Conservation (phyloP, 2,113 vertebrate species). For the Dendropsophus ebraccatus region DNA sequence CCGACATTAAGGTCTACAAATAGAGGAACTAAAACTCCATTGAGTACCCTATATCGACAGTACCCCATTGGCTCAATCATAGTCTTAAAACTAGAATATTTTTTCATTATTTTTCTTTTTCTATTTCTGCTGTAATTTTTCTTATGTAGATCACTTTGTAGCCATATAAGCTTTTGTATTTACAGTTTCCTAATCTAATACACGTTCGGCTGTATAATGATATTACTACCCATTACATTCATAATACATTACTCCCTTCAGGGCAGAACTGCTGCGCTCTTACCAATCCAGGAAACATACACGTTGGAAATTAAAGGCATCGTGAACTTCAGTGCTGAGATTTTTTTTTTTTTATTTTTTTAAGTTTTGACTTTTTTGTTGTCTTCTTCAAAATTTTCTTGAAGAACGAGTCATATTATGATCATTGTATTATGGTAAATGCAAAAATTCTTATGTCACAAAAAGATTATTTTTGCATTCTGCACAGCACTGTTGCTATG, state of each 20-base stretch:
- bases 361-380: background rate
- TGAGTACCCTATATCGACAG: no score
- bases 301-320: constrained; percentile 46
- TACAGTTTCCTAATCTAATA: constrained; percentile 41
- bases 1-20: no score
- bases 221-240: constrained; percentile 56
- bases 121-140: constrained; percentile 16
- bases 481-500: background rate
- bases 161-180: constrained; percentile 44
- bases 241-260: constrained; percentile 57
- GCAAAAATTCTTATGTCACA: constrained; percentile 6
- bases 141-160: constrained; percentile 22
- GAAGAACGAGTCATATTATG: constrained; percentile 34
- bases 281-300: constrained; percentile 42
- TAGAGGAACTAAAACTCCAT: no score
- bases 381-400: constrained; percentile 10
- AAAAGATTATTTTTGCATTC: constrained; percentile 13
- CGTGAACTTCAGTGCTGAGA: constrained; percentile 34
- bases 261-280: constrained; percentile 35
- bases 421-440: constrained; percentile 7
- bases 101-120: background rate
- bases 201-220: constrained; percentile 55
- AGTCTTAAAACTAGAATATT: no score
- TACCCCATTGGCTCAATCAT: no score
- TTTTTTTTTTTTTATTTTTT: constrained; percentile 38